These are phyloP conservation scores for Dasypolia templi DNA, from an alignment of 2,888 invertebrate species.

Conservation along the genomic window DNA sequence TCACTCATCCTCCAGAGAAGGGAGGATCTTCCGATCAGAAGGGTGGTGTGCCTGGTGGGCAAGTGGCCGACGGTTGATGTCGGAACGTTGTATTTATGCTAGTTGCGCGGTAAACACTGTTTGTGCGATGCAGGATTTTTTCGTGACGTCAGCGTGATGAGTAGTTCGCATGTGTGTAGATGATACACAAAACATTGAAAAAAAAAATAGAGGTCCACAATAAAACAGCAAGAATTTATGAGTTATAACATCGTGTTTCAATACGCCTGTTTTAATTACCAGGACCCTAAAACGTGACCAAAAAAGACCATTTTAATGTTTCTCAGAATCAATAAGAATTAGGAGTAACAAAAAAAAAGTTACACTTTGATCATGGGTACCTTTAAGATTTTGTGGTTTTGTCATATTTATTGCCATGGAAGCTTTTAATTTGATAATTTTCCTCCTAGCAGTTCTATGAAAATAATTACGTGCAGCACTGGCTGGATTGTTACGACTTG, in stretches of 20 bases:
- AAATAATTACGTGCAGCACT: neutral
- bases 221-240: neutral
- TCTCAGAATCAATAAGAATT: conserved; percentile 19
- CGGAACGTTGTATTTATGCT: no score
- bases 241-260: conserved; percentile 17
- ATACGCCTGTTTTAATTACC: conserved; percentile 20
- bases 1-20: no score
- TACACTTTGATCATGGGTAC: conserved; percentile 35
- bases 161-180: no score
- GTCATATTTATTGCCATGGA: conserved; percentile 21
- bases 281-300: conserved; percentile 3
- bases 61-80: no score
- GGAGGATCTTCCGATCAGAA: no score
- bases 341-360: conserved; percentile 10
- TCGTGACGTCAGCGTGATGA: no score
- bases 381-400: conserved; percentile 22
- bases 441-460: neutral
- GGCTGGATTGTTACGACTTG: no score
- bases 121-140: no score
- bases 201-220: neutral
- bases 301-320: conserved; percentile 10
- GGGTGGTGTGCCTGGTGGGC: no score
- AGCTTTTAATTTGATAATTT: conserved; percentile 16
- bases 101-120: no score
- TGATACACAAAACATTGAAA: neutral